Base-by-base conservation (phyloP, 2,888 invertebrate genomes). In the Tryphoninae sp. region DNA sequence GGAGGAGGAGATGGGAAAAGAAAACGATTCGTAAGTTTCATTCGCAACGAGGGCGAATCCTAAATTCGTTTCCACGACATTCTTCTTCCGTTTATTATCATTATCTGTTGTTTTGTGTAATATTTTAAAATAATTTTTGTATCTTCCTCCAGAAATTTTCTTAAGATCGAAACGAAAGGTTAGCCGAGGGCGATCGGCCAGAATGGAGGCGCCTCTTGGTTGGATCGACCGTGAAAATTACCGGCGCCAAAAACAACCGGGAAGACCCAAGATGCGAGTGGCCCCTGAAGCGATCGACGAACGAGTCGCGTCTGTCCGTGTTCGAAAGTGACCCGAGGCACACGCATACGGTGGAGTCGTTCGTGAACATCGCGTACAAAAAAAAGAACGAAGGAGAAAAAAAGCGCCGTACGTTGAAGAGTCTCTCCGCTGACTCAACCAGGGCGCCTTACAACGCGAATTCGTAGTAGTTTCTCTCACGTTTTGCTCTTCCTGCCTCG, bases 151-250 rank as follows among this genome's bases (percentile, higher is more conserved):
- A 33, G 6, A 33, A 6, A 33, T 33, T 33, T 33, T 33, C 33
- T 33, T 33, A 33, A 33, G 6, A 84, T 19, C 26, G 23, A 33
- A 22, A 33, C 19, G 45, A 40, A 69, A 53, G 61, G 53, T 49
- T 4, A 69, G 74, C 33, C 11, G 22, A 40, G 64, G 62, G 45
- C 62, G 53, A 45, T n/a, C 55, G 16, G 42, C 33, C 55, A 71
- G 42, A 45, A 67, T 53, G 33, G 33, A 67, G 80, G 80, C 75
- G 71, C 71, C 75, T 42, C 33, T 65, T 65, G 58, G 22, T 64
- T 86, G 84, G 85, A 83, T 80, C 84, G 86, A 85, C 86, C 85
- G 86, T 86, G 88, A 87, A 89, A 89, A 89, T 87, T 87, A 85
- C 85, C 84, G 88, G 89, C 89, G 89, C 89, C 88, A 88, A 83